These are phyloP conservation scores for Cochlearius cochlearius DNA, from an alignment of 2,113 vertebrate genomes.

Conservation along the genomic window DNA sequence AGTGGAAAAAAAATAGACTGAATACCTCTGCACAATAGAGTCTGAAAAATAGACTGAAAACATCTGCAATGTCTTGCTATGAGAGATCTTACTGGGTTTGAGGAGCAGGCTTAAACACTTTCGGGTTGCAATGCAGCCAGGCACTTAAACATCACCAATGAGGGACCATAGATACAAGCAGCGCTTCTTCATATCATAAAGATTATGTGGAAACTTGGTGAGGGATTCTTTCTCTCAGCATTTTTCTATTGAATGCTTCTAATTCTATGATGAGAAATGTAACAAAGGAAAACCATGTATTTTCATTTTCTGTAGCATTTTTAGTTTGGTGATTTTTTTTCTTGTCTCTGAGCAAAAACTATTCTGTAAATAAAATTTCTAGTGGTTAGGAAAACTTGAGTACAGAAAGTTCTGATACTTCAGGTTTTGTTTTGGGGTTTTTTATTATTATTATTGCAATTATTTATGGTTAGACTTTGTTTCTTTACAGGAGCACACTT, in stretches of 20 bases:
- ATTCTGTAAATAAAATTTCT: background rate
- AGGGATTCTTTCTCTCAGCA: background rate
- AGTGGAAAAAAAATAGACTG: background rate
- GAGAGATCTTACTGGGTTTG: background rate
- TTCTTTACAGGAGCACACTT: background rate
- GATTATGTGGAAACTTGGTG: background rate
- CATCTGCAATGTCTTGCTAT: background rate
- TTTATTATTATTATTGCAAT: background rate
- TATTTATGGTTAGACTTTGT: background rate
- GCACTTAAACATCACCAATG: background rate
- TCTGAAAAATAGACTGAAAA: background rate
- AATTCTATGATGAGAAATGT: background rate
- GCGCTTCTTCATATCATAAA: background rate
- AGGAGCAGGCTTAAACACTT: background rate
- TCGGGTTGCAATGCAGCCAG: background rate
- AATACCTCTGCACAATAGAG: background rate
- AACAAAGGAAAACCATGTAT: background rate
- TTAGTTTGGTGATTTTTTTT: background rate
- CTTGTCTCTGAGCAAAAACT: background rate
- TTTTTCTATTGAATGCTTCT: background rate
- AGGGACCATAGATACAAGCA: background rate
- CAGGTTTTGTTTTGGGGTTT: background rate
- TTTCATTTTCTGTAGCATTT: background rate
- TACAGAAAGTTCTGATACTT: background rate
- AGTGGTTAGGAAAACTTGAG: background rate